These are phyloP conservation scores for Emydoidea blandingii DNA, from an alignment of 2,797 vertebrate genomes.

Conservation along the genomic window DNA sequence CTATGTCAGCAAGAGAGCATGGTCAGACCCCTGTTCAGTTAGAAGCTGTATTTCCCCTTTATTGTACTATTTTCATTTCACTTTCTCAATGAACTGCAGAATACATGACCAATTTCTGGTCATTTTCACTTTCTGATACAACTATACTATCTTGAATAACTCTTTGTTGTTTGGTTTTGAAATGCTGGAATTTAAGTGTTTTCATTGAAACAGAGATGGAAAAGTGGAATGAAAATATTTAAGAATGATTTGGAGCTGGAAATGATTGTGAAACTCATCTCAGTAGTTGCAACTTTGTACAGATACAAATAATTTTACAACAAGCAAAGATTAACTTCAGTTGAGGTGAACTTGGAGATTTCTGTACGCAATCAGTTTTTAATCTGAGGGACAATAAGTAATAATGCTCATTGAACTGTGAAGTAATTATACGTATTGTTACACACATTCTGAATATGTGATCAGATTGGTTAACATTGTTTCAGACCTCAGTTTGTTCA, in stretches of 20 bases:
- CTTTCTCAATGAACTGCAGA: neutral
- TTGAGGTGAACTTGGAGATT: neutral
- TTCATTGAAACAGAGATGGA: neutral
- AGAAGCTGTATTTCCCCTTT: neutral
- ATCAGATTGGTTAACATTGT: neutral
- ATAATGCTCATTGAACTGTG: accelerated
- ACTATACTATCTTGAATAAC: neutral
- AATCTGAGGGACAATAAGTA: neutral
- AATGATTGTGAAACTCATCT: neutral
- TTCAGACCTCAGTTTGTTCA: neutral
- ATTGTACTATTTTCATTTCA: neutral
- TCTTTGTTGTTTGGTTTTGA: neutral
- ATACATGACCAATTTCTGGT: neutral
- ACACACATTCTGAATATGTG: neutral
- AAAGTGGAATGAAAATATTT: neutral
- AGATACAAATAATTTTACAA: neutral
- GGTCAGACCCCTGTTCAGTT: neutral
- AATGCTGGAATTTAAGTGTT: neutral
- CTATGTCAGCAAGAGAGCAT: neutral
- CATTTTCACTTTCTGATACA: neutral
- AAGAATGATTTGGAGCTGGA: neutral
- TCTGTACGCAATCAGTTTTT: neutral
- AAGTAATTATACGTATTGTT: neutral
- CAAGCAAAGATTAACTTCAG: neutral
- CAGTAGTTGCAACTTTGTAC: neutral